Base-by-base conservation (phyloP, 2,888 invertebrate genomes). In the Baronia brevicornis region DNA sequence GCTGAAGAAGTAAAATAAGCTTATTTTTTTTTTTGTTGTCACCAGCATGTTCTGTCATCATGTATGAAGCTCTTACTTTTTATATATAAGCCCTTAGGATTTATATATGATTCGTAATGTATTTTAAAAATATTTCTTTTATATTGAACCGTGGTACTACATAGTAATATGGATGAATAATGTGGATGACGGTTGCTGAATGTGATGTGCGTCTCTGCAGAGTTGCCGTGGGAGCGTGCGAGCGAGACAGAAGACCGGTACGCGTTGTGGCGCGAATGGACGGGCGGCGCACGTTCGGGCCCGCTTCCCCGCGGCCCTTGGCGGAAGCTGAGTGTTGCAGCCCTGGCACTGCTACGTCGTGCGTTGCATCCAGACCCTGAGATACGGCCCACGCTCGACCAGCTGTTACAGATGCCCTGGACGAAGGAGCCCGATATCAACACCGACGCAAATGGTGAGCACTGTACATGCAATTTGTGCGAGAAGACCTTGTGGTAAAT, bases 221-320 rank as follows among this genome's bases (percentile, higher is more conserved):
- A 98, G 79, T 75, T 98, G 53, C 97, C 98, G 23, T 98, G 98
- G 98, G 94, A 96, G 79, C 90, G 93, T 60, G 93, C 98, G 3
- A 82, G 87, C 36, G 61, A 69, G 26, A 80, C 85, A 10, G 94
- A 92, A 62, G 58, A 71, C 39, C 94, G 95, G 56, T 97, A 89
- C 74, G 71, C 80, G 25, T 86, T 87, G 39, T 97, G 48, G 52
- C 55, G 57, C 28, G 34, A 88, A 90, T 66, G 86, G 84, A 86
- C 20, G 71, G 84, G 28, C 15, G 36, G 17, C 8, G 41, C 23
- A 38, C 39, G 30, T 17, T 31, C 25, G 33, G 36, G 29, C 15
- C 33, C 40, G 89, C 48, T 78, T 86, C 30, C 73, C 84, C 28
- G 87, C 90, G 7, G 92, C 33, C 35, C 95, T 0, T 96, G 95